Conservation (phyloP, 2,888 invertebrate species). For the Lagria hirta region DNA sequence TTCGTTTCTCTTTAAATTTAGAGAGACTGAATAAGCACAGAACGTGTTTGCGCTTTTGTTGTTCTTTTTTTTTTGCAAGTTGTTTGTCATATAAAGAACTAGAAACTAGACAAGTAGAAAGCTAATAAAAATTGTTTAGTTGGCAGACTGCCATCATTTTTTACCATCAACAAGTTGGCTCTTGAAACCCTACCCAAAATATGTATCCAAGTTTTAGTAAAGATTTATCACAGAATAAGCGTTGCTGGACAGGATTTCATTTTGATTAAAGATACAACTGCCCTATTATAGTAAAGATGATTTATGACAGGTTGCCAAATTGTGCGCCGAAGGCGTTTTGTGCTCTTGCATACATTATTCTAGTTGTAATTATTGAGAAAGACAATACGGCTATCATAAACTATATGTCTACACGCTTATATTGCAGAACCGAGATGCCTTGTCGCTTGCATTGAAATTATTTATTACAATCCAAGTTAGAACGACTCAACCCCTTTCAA, state of each 20-base stretch:
- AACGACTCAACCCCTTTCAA: no score
- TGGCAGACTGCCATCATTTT: conserved; percentile 6
- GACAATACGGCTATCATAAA: conserved; percentile 11
- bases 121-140: background rate
- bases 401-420: no score
- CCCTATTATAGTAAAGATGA: conserved; percentile 4
- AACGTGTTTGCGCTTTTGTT: no score
- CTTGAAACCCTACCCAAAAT: background rate
- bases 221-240: background rate
- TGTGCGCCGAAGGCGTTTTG: conserved; percentile 5
- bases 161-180: conserved; percentile 10
- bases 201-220: background rate
- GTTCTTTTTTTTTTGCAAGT: no score
- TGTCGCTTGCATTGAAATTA: conserved; percentile 8
- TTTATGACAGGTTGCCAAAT: conserved; percentile 15
- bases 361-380: conserved; percentile 9
- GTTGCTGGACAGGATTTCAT: no score
- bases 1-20: no score
- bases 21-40: no score
- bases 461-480: no score
- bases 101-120: no score
- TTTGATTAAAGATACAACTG: conserved; percentile 7
- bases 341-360: conserved; percentile 11
- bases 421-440: no score
- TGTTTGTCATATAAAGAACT: no score